These are phyloP conservation scores for Plodia interpunctella DNA, from an alignment of 1,140 invertebrate genomes.

Conservation along the genomic window DNA sequence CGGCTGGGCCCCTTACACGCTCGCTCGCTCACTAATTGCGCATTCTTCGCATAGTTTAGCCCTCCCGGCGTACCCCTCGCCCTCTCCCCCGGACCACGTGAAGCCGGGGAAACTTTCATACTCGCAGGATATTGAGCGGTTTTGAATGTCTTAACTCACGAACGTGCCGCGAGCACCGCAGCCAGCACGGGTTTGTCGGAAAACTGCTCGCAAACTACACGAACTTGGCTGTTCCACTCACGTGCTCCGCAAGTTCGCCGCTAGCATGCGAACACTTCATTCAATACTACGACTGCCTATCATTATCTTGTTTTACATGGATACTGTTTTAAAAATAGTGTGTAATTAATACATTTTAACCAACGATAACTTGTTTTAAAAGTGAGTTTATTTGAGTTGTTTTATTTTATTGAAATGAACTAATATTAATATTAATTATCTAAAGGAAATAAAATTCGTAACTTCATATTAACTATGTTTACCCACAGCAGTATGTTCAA, in stretches of 20 bases:
- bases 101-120: constrained; percentile 73
- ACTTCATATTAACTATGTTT: no score
- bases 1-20: constrained; percentile 72
- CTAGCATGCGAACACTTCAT: constrained; percentile 1
- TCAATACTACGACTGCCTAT: background rate
- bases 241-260: constrained; percentile 1
- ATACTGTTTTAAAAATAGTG: no score
- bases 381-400: no score
- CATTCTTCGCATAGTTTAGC: constrained; percentile 93
- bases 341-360: no score
- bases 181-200: constrained; percentile 50
- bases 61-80: constrained; percentile 73
- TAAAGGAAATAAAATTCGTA: no score
- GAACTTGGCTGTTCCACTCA: constrained; percentile 19
- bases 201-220: constrained; percentile 63
- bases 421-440: no score
- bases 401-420: no score
- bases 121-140: constrained; percentile 75
- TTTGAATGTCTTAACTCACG: constrained; percentile 77
- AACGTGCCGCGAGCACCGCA: constrained; percentile 55
- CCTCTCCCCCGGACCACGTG: constrained; percentile 68
- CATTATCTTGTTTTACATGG: background rate
- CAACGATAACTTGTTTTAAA: no score
- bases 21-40: constrained; percentile 90
- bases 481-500: no score